A percentile compares a stretch with the other conserved stretches of the same genome.
Evolutionary conservation across 1,140 invertebrate genomes (phyloP).

Genomic region (Lanistes nyassanus): DNA sequence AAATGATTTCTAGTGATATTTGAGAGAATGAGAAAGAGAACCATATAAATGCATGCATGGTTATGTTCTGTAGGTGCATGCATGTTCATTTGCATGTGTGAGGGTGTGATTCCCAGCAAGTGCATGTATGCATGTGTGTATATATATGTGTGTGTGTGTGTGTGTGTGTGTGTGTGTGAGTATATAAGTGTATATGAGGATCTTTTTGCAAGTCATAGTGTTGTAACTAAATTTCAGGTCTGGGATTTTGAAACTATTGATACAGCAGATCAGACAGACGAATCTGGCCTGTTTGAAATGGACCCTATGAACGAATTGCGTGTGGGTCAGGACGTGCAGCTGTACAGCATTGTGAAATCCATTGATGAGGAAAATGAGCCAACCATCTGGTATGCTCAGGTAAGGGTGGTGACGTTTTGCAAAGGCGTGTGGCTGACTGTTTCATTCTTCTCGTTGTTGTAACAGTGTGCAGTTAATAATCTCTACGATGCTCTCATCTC

Average conservation of each 20-base stretch:
- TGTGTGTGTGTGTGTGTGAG: background rate
- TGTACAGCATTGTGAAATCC: conserved; percentile 72
- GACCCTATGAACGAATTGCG: conserved; percentile 84
- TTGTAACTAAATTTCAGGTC: conserved; percentile 67
- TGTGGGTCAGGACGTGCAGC: conserved; percentile 66
- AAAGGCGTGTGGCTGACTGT: no score
- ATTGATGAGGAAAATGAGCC: conserved; percentile 65
- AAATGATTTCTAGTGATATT: no score
- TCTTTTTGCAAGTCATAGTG: background rate
- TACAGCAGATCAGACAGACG: conserved; percentile 80
- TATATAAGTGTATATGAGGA: no score
- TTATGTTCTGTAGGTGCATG: no score
- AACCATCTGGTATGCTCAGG: conserved; percentile 79
- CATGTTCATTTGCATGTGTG: background rate
- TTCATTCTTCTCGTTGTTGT: background rate
- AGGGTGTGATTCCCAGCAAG: no score
- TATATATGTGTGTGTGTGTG: background rate
- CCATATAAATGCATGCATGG: no score
- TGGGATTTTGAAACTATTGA: conserved; percentile 92
- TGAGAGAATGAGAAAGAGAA: no score
- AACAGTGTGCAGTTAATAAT: no score
- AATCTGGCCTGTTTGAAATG: conserved; percentile 81
- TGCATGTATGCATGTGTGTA: no score
- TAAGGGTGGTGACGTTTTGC: conserved; percentile 57
- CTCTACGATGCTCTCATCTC: no score